Percentiles rank a stretch among this genome's conserved stretches.
These are phyloP conservation scores for Geophilus truncorum DNA, from an alignment of 2,888 invertebrate genomes.

Conservation along the genomic window DNA sequence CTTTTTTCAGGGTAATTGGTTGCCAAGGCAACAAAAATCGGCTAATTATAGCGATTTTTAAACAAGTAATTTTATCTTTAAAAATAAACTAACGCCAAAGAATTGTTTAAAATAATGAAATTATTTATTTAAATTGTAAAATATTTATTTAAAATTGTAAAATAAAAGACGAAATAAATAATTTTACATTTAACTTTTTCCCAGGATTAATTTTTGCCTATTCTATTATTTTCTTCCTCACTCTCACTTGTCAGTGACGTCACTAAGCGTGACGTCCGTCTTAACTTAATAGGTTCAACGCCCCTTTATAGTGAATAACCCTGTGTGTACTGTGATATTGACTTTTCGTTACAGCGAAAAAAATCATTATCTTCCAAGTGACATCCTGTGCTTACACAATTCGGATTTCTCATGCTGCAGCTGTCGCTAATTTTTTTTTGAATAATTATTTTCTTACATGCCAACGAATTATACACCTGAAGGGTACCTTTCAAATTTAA, in stretches of 20 bases:
- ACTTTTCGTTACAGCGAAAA: not conserved
- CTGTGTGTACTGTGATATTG: not conserved
- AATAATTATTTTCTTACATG: not conserved
- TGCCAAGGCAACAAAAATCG: not conserved
- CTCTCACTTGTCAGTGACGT: too few relatives aligned
- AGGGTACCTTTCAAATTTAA: not conserved
- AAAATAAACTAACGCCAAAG: not conserved
- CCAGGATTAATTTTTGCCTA: too few relatives aligned
- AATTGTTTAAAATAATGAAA: not conserved
- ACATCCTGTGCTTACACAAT: not conserved
- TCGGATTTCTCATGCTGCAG: not conserved
- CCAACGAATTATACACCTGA: not conserved
- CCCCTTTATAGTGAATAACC: not conserved
- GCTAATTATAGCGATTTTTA: not conserved
- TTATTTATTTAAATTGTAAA: not conserved
- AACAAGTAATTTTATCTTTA: not conserved
- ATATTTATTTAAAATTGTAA: not conserved
- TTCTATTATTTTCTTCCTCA: too few relatives aligned
- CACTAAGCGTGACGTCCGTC: not conserved
- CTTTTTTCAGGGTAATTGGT: not conserved
- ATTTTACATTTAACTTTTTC: not conserved
- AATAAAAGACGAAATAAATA: not conserved
- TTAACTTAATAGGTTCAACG: not conserved
- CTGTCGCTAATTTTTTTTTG: not conserved
- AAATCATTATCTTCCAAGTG: constrained; percentile 2